A percentile compares a stretch with the other conserved stretches of the same genome.
These are phyloP conservation scores for Ctenopoma multispine DNA, from an alignment of 2,797 vertebrate species.

Conservation along the genomic window DNA sequence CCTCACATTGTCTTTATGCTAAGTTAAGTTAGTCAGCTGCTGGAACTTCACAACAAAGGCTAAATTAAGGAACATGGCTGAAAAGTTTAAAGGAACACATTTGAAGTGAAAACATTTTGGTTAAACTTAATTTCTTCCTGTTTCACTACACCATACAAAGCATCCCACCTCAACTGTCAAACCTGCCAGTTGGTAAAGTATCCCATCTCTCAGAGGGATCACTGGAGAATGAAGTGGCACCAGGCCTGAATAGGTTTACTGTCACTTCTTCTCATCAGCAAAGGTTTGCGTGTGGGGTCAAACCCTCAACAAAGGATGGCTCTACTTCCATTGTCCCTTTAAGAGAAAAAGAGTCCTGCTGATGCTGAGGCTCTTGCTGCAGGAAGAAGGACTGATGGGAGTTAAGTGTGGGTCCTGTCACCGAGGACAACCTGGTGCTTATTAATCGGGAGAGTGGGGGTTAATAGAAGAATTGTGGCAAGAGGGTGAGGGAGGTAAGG, in stretches of 20 bases:
- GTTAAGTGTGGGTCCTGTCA: constrained; percentile 80
- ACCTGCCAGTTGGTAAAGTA: constrained; percentile 58
- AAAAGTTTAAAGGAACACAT: not conserved
- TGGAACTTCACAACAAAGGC: not conserved
- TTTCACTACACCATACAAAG: not conserved
- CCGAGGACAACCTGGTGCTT: constrained; percentile 82
- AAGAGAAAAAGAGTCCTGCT: constrained; percentile 81
- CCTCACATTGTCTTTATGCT: too few species aligned
- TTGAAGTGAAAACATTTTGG: not conserved
- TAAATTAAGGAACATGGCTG: not conserved
- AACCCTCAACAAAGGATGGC: constrained; percentile 71
- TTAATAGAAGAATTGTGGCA: constrained; percentile 41
- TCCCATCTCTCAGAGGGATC: constrained; percentile 54
- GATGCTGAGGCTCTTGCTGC: constrained; percentile 65
- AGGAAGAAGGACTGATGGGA: constrained; percentile 73
- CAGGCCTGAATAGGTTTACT: constrained; percentile 75
- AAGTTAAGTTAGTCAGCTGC: too few species aligned
- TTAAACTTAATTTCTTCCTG: not conserved
- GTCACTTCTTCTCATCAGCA: constrained; percentile 75
- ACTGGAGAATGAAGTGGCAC: constrained; percentile 64
- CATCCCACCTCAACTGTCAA: constrained; percentile 27
- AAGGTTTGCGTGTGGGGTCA: constrained; percentile 73
- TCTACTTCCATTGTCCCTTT: constrained; percentile 75
- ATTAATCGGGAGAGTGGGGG: constrained; percentile 71
- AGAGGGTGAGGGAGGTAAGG: constrained; percentile 10